Base-by-base conservation (phyloP, 2,113 vertebrate genomes). In the Myxocyprinus asiaticus region DNA sequence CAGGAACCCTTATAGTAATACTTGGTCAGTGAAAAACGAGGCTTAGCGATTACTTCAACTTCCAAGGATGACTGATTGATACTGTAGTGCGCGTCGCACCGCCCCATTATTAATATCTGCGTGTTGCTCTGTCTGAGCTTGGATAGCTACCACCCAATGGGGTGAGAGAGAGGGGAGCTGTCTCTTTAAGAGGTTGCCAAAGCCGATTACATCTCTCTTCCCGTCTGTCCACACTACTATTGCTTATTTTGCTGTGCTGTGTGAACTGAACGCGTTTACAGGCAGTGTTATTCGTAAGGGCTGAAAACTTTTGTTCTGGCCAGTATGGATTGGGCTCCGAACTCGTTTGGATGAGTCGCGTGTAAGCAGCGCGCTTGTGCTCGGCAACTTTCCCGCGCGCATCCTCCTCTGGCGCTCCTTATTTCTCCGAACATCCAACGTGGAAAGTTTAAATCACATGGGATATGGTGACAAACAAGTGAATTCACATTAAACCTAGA, bases 201-300 rank as follows among this genome's bases (percentile, higher is more conserved):
- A 97, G 95, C 95, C 89, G 96, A 91, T 96, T 95, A 95, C 58
- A 53, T 93, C 89, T 93, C 94, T 93, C 94, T 92, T 90, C 86
- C 92, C 91, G 90, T 89, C 92, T 92, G 92, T 91, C 91, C 90
- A 86, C 22, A 33, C 85, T 17, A 83, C 87, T 87, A 88, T 58
- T 69, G 82, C 75, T 78, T 59, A 75, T 78, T 76, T 67, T 3
- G 64, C 64, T 44, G 70, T 6, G 64, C 65, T 53, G 6, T 4
- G n/a, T 65, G 55, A n/a, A 70, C 33, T 33, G 11, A 11, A 61
- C 51, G 43, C 42, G 14, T 48, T 10, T 9, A 47, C 65, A 7
- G 15, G 14, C 9, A 59, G 8, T 15, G 44, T 45, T 17, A n/a
- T 47, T 47, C n/a, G 33, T 58, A 22, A 15, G 42, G 43, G 69